Percentiles rank a stretch among this genome's conserved stretches.
phyloP scores from a whole-genome alignment of 2,888 invertebrate genomes.

The Cephus spinipes region DNA sequence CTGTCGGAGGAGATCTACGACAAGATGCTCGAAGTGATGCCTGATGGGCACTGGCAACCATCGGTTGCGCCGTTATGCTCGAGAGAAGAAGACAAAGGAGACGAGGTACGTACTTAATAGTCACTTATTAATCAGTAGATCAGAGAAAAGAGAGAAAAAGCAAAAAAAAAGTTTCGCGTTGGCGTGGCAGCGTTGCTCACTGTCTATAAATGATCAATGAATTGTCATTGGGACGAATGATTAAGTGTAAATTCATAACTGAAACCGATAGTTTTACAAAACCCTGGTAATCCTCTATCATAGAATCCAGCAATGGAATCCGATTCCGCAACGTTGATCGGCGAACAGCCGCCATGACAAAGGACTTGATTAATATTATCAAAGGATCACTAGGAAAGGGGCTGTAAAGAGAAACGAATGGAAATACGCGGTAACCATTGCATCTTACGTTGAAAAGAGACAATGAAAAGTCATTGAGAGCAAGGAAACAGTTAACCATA shows the following conservation, averaged over 20 bases:
- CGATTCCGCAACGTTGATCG: not conserved
- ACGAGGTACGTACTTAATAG: slow-evolving; percentile 53
- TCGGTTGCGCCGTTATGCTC: slow-evolving; percentile 57
- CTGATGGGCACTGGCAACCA: slow-evolving; percentile 71
- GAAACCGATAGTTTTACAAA: not conserved
- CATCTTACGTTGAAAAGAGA: not conserved
- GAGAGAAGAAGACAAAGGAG: slow-evolving; percentile 55
- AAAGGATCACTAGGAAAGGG: not conserved
- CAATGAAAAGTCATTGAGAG: not conserved
- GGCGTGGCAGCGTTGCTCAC: not conserved
- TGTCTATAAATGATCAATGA: not conserved
- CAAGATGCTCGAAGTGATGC: slow-evolving; percentile 78
- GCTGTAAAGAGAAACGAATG: not conserved
- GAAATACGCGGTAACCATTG: not conserved
- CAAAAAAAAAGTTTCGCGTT: not conserved
- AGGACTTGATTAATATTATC: not conserved
- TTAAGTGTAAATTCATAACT: not conserved
- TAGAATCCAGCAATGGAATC: not conserved
- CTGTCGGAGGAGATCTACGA: slow-evolving; percentile 77
- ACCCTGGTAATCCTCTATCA: not conserved
- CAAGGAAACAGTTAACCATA: not conserved
- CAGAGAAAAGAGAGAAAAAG: not conserved
- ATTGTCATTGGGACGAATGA: not conserved
- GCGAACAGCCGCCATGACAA: not conserved
- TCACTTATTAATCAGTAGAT: not conserved